These are phyloP conservation scores for Alviniconcha strummeri DNA, from an alignment of 2,888 invertebrate species.

Conservation along the genomic window DNA sequence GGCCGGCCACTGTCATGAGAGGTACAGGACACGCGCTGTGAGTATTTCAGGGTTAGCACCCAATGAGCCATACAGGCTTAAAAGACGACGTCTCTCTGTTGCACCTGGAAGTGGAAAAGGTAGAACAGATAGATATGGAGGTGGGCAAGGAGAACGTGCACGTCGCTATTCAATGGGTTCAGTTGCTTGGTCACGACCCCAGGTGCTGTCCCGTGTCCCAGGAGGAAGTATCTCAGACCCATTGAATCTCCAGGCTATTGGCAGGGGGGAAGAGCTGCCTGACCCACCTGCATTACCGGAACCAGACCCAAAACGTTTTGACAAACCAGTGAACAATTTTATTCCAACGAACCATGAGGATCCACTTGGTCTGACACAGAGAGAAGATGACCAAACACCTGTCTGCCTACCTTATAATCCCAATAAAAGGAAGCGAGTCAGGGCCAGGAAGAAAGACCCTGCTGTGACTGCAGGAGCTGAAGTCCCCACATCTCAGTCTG, in stretches of 20 bases:
- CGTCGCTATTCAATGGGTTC: no score
- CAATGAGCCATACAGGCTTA: no score
- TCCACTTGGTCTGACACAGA: constrained; percentile 94
- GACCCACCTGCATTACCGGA: not conserved
- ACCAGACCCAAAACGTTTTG: constrained; percentile 10
- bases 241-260: not conserved
- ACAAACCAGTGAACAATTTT: constrained; percentile 13
- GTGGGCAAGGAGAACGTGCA: no score
- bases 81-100: no score
- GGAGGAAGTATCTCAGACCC: constrained; percentile 2
- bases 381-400: constrained; percentile 77
- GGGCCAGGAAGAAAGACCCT: constrained; percentile 50
- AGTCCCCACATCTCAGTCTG: no score
- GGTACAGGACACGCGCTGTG: no score
- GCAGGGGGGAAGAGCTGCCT: not conserved
- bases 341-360: constrained; percentile 94
- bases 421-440: constrained; percentile 75
- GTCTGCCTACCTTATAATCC: not conserved
- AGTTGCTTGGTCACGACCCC: no score
- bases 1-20: no score
- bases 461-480: not conserved
- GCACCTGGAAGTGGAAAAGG: no score
- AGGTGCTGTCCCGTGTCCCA: not conserved
- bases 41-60: no score
- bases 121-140: no score